Evolutionary conservation across 2,113 vertebrate genomes (phyloP).

Genomic region (Leptodactylus fuscus): DNA sequence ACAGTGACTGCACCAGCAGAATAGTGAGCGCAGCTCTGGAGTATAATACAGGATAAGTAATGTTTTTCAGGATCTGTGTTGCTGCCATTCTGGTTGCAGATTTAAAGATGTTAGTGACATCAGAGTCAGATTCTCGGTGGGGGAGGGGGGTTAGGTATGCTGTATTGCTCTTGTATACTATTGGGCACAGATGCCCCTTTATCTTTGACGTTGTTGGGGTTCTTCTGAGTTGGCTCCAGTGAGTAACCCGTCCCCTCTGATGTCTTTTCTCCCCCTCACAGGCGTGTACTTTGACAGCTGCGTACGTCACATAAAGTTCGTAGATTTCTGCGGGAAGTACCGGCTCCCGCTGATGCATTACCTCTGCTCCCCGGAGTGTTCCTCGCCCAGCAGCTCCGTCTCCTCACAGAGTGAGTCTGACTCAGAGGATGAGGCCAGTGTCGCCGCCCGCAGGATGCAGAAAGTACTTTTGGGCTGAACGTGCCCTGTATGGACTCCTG

Average conservation of each 20-base stretch:
- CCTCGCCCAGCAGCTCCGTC: slow-evolving; percentile 93
- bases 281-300: slow-evolving; percentile 98
- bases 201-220: no score
- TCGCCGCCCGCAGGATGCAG: slow-evolving; percentile 90
- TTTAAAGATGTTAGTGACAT: no score
- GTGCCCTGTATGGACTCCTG: neutral
- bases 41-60: neutral
- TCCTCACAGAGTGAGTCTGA: slow-evolving; percentile 94
- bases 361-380: slow-evolving; percentile 95
- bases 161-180: no score
- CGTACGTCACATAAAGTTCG: slow-evolving; percentile 97
- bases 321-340: slow-evolving; percentile 99
- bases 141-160: no score
- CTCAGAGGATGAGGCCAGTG: slow-evolving; percentile 90
- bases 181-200: no score
- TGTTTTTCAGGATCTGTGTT: no score
- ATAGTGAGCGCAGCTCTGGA: no score
- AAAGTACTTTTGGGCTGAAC: slow-evolving; percentile 93
- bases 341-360: slow-evolving; percentile 98
- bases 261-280: slow-evolving; percentile 63
- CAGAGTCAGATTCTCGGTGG: no score
- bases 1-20: no score
- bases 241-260: neutral
- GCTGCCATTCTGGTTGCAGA: no score
- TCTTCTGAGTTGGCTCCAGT: no score